Evolutionary conservation across 2,797 vertebrate genomes (phyloP).

Genomic region (Bradypus variegatus): DNA sequence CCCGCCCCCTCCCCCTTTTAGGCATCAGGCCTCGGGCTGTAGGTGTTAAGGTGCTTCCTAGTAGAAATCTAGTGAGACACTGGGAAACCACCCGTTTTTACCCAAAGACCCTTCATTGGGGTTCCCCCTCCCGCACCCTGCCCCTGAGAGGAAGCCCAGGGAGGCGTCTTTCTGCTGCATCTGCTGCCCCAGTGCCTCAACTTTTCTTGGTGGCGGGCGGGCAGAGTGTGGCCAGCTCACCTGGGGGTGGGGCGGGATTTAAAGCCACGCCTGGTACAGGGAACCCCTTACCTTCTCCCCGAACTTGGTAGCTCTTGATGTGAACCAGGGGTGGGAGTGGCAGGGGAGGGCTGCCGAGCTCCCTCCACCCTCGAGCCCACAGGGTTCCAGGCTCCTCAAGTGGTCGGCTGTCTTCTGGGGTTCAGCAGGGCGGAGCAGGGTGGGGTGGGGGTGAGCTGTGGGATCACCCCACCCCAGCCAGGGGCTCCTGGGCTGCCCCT

Average conservation of each 20-base stretch:
- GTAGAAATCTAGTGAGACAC: not conserved
- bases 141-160: not conserved
- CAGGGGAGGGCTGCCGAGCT: not conserved
- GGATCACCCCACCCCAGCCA: not conserved
- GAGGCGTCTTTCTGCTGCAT: not conserved
- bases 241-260: not conserved
- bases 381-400: not conserved
- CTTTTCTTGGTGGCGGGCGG: not conserved
- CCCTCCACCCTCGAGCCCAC: not conserved
- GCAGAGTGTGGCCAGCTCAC: not conserved
- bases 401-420: not conserved
- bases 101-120: not conserved
- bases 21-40: not conserved
- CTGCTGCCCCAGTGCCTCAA: not conserved
- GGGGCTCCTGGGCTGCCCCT: not conserved
- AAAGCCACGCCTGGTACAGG: not conserved
- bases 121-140: not conserved
- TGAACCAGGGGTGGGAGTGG: not conserved
- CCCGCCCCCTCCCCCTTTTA: not conserved
- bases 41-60: not conserved
- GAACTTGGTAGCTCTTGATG: not conserved
- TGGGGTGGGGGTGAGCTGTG: not conserved
- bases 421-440: not conserved
- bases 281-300: not conserved
- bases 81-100: slow-evolving; percentile 33